A percentile compares a stretch with the other conserved stretches of the same genome.
phyloP scores from a whole-genome alignment of 2,113 vertebrate species.

The Platanista minor region DNA sequence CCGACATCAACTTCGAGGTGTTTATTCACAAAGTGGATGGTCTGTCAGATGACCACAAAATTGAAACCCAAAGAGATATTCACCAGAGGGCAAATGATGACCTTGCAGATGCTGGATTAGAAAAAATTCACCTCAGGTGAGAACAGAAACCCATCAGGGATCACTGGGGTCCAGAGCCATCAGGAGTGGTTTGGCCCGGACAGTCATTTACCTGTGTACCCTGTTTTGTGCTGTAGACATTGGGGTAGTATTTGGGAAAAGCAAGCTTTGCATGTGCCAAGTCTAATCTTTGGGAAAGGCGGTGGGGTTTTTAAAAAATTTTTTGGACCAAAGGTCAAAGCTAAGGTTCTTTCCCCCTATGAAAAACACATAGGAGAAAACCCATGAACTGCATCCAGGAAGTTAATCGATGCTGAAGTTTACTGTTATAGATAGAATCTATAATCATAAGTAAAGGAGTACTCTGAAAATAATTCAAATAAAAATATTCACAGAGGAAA shows the following conservation, averaged over 20 bases:
- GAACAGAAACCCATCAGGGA: slow-evolving; percentile 23
- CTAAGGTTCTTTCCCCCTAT: background rate
- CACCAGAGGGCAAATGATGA: slow-evolving; percentile 94
- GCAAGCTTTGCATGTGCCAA: background rate
- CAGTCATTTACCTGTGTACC: background rate
- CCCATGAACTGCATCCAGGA: background rate
- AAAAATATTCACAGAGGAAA: background rate
- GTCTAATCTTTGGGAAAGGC: background rate
- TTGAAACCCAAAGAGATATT: slow-evolving; percentile 95
- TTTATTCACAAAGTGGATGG: slow-evolving; percentile 98
- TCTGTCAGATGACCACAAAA: slow-evolving; percentile 95
- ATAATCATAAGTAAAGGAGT: background rate
- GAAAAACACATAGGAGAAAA: background rate
- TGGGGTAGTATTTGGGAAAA: background rate
- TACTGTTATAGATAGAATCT: background rate
- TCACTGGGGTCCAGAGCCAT: background rate
- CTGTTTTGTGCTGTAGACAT: background rate
- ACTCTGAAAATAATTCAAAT: background rate
- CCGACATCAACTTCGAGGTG: slow-evolving; percentile 95
- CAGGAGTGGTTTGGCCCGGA: background rate
- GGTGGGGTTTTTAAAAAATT: background rate
- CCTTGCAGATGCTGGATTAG: slow-evolving; percentile 90
- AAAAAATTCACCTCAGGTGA: slow-evolving; percentile 94
- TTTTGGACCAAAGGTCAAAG: slow-evolving; percentile 34
- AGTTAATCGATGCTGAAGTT: background rate